Percentiles rank a stretch among this genome's conserved stretches.
Conservation (phyloP, 1,140 invertebrate species). For the Lerema accius region DNA sequence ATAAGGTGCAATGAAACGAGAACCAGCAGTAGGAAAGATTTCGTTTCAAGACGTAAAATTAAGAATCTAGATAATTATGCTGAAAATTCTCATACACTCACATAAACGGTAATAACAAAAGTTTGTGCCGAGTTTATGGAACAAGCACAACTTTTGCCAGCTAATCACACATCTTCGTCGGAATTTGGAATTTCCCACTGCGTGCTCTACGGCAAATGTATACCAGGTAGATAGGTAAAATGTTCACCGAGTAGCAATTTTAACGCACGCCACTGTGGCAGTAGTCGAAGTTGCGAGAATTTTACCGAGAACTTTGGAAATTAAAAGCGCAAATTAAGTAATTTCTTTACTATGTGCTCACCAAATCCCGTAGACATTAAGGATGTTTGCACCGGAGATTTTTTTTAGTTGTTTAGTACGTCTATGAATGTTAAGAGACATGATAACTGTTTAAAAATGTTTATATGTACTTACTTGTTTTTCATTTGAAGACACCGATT, state of each 20-base stretch:
- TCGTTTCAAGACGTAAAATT: constrained; percentile 45
- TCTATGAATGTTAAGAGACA: no score
- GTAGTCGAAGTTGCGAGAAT: constrained; percentile 27
- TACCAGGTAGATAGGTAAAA: constrained; percentile 8
- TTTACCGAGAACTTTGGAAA: constrained; percentile 27
- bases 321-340: constrained; percentile 30
- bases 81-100: constrained; percentile 50
- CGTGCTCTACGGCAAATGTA: constrained; percentile 17
- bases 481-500: no score
- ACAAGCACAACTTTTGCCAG: constrained; percentile 55
- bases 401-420: no score
- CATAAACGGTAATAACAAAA: constrained; percentile 64
- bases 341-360: constrained; percentile 26
- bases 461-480: no score
- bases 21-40: no score
- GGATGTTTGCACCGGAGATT: constrained; percentile 12
- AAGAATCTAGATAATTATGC: constrained; percentile 54
- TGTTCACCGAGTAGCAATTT: constrained; percentile 24
- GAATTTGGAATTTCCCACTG: constrained; percentile 41
- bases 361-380: constrained; percentile 18
- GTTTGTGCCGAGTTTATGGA: constrained; percentile 53
- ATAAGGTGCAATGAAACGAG: no score
- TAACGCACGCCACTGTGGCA: constrained; percentile 22
- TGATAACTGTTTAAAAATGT: no score
- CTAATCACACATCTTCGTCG: constrained; percentile 58